phyloP scores from a whole-genome alignment of 2,113 vertebrate genomes.

The Clarias batrachus region DNA sequence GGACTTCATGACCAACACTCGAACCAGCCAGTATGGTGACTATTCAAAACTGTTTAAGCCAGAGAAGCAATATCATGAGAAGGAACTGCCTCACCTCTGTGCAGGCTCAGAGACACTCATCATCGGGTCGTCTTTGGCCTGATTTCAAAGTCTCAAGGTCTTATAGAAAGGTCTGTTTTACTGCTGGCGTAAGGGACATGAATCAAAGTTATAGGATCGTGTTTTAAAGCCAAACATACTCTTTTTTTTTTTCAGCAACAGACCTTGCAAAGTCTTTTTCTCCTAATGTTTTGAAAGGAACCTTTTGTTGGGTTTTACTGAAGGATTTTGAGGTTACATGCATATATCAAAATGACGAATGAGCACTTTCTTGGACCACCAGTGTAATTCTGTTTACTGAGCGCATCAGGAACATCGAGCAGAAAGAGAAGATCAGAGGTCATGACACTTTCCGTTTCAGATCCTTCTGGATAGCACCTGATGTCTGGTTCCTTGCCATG shows the following conservation, averaged over 20 bases:
- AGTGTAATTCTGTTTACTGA: conserved; percentile 47
- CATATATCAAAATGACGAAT: conserved; percentile 41
- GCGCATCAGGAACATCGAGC: neutral
- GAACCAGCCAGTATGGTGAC: neutral
- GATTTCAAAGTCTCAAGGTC: conserved; percentile 9
- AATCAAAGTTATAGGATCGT: conserved; percentile 6
- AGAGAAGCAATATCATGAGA: neutral
- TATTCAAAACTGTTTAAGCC: neutral
- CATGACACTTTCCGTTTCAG: conserved; percentile 31
- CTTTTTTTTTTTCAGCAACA: conserved; percentile 26
- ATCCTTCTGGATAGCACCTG: conserved; percentile 22
- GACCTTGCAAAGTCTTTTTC: conserved; percentile 37
- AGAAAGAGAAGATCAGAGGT: conserved; percentile 29
- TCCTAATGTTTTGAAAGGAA: conserved; percentile 2
- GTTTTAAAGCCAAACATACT: conserved; percentile 36
- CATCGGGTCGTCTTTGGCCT: neutral
- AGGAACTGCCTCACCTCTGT: neutral
- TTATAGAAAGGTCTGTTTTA: conserved; percentile 20
- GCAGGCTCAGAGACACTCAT: neutral
- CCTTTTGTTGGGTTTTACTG: conserved; percentile 43
- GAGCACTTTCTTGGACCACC: conserved; percentile 40
- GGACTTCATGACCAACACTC: neutral
- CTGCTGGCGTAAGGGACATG: conserved; percentile 37
- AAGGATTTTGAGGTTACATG: conserved; percentile 14
- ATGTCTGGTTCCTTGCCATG: neutral